Base-by-base conservation (phyloP, 2,113 vertebrate species). In the Dicentrarchus labrax region DNA sequence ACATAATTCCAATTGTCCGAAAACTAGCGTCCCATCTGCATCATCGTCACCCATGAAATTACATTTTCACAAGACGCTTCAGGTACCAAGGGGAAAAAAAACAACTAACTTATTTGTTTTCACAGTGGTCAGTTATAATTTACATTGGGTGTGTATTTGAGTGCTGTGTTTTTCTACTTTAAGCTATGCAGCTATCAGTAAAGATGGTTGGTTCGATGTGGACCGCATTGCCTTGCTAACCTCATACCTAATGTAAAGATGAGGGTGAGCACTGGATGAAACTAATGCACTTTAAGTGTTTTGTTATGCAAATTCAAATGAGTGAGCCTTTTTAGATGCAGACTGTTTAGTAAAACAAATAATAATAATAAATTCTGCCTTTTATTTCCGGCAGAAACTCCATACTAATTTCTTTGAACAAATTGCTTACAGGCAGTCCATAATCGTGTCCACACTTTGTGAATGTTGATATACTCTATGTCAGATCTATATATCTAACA, bases 31-130 rank as follows among this genome's bases (percentile, higher is more conserved):
- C 73, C 57, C 84, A 86, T 90, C 86, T 83, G 84, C 65, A 85
- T 87, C 85, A 91, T 83, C 67, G 57, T 83, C 86, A 88, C 66
- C 83, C 90, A 89, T 92, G 90, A 94, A 93, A 93, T 93, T 92
- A 87, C 22, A 91, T 93, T 92, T 88, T 91, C 90, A 92, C 83
- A 72, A 91, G 79, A 91, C 45, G 80, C 74, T 88, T 69, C 61
- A 86, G 80, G 83, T 81, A 82, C 41, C 81, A 61, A 70, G n/a
- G 43, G 47, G 24, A 47, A 54, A 61, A 36, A 36, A 36, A 11
- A 1, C 5, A 30, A 30, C 19, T 16, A 16, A 15, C 62, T 67
- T 57, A 68, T 69, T 83, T 75, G n/a, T 57, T 87, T 83, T 69
- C 13, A 60, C 56, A 61, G 54, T 65, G 82, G 84, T 83, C 87